Percentiles rank a stretch among this genome's conserved stretches.
Evolutionary conservation across 2,888 invertebrate species (phyloP).

Genomic region (Brachynemurus nebulosus): DNA sequence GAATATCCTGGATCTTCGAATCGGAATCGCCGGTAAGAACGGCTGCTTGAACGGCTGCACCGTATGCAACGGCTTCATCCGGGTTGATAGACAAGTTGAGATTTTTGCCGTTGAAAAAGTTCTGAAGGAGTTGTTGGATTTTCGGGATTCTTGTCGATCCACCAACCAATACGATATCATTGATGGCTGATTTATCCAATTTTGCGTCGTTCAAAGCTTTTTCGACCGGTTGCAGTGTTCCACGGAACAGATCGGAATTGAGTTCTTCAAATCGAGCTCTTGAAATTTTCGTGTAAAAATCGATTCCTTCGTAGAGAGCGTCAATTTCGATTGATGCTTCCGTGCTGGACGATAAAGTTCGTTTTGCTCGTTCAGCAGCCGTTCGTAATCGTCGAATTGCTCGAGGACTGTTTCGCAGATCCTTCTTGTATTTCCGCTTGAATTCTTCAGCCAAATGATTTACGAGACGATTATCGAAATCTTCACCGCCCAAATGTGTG

Average conservation of each 20-base stretch:
- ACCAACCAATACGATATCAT: conserved; percentile 71
- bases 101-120: conserved; percentile 50
- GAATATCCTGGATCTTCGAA: conserved; percentile 57
- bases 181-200: conserved; percentile 58
- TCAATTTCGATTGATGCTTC: conserved; percentile 65
- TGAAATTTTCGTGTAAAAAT: conserved; percentile 59
- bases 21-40: conserved; percentile 36
- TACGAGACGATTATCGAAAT: conserved; percentile 46
- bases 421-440: conserved; percentile 55
- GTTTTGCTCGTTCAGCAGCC: conserved; percentile 66
- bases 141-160: conserved; percentile 72
- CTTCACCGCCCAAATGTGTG: conserved; percentile 34
- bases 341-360: conserved; percentile 61
- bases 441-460: conserved; percentile 58
- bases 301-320: conserved; percentile 57
- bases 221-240: conserved; percentile 57
- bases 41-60: conserved; percentile 29
- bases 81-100: conserved; percentile 29
- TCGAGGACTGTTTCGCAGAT: conserved; percentile 47
- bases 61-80: conserved; percentile 30
- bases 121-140: conserved; percentile 57
- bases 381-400: conserved; percentile 56
- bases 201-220: conserved; percentile 62
- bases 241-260: conserved; percentile 53
- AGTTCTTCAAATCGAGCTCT: conserved; percentile 66